phyloP scores from a whole-genome alignment of 2,888 invertebrate species.

The Aporophyla nigra region DNA sequence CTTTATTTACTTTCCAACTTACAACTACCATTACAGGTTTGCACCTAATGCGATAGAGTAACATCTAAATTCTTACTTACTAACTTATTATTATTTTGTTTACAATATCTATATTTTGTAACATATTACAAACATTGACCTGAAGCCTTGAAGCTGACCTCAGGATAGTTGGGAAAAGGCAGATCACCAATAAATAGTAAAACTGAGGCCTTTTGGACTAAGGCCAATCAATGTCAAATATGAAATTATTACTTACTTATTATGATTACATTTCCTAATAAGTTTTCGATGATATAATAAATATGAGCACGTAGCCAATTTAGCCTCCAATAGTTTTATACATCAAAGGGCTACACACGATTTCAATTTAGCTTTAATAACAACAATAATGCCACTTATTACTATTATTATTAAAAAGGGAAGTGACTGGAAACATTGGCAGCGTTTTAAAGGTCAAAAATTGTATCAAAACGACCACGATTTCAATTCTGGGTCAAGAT shows the following conservation, averaged over 20 bases:
- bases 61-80: too few species aligned
- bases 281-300: constrained; percentile 7
- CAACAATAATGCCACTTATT: constrained; percentile 31
- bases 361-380: constrained; percentile 55
- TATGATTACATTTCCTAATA: background rate
- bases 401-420: constrained; percentile 45
- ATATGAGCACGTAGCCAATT: constrained; percentile 47
- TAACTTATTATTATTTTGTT: too few species aligned
- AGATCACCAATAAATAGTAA: background rate
- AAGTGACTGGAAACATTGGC: constrained; percentile 60
- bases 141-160: too few species aligned
- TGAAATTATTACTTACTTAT: background rate
- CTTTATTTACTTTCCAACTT: too few species aligned
- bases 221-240: background rate
- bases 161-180: too few species aligned
- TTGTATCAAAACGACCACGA: constrained; percentile 53
- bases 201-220: too few species aligned
- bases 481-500: constrained; percentile 66
- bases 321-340: constrained; percentile 8
- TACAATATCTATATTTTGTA: too few species aligned
- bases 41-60: too few species aligned
- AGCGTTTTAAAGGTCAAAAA: constrained; percentile 63
- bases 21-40: too few species aligned
- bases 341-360: constrained; percentile 60
- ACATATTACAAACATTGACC: too few species aligned